Base-by-base conservation (phyloP, 1,140 invertebrate species). In the Drosophila nebulosa region DNA sequence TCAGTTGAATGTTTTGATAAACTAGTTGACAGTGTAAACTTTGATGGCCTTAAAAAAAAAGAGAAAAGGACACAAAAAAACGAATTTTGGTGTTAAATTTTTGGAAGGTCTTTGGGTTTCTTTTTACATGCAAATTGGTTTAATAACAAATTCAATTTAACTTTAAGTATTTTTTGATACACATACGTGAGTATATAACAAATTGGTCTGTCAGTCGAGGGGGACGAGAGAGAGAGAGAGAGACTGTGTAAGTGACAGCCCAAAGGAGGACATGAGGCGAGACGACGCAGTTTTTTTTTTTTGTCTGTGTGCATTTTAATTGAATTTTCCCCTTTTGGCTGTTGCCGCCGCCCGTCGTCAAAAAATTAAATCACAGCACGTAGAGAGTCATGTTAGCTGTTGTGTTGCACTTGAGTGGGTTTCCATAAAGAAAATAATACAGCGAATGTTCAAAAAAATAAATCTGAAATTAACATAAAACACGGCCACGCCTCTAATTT, bases 91-190 rank as follows among this genome's bases (percentile, higher is more conserved):
- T 46, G 39, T 46, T 46, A 46, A 46, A 46, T 46, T 46, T 46
- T 46, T 46, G 39, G 16, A 32, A 32, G 30, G 30, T 32, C 7
- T 32, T 16, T 42, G 16, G 7, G 9, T 46, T 46, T 21, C 4
- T 42, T 46, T 86, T 86, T 86, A 74, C 77, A 86, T 86, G 81
- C 66, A 86, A 86, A 86, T 86, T 86, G 78, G 62, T 84, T 79
- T 84, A 65, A 84, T 84, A 84, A 84, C 79, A 85, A 80, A 84
- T 84, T 84, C 80, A 84, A 84, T 84, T 84, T 74, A 80, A 84
- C 72, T 85, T 79, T 62, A 59, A 74, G 68, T 58, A 73, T 65
- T 84, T 83, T 78, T 79, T 84, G 68, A 76, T 73, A 75, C 72
- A 79, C 80, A 77, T 70, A 81, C 81, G 73, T 74, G 55, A 73